Percentiles rank a stretch among this genome's conserved stretches.
Conservation (phyloP, 2,797 vertebrate species). For the Brachyalestes nurse region DNA sequence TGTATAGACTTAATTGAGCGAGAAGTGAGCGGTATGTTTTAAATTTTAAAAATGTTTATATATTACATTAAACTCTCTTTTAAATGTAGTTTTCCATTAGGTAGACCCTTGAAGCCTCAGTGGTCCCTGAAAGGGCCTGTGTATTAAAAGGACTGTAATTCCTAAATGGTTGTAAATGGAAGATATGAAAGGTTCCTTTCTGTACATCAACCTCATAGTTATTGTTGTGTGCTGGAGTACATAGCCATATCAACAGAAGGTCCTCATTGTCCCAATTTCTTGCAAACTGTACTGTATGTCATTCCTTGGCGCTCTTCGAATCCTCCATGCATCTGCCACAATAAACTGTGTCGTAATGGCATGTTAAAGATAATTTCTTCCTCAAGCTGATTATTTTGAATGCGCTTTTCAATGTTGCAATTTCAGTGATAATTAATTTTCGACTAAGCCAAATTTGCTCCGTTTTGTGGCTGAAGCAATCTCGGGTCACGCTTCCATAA, state of each 20-base stretch:
- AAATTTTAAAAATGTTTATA: no score
- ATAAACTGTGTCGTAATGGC: background rate
- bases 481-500: conserved; percentile 33
- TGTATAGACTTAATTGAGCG: no score
- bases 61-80: no score
- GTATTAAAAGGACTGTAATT: no score
- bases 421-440: conserved; percentile 37
- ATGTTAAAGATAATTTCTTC: conserved; percentile 3
- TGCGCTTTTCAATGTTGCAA: conserved; percentile 29
- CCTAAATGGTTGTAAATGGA: no score
- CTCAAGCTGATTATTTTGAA: conserved; percentile 31
- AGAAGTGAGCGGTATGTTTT: no score
- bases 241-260: background rate
- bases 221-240: background rate
- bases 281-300: background rate
- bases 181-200: background rate
- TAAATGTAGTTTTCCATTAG: no score
- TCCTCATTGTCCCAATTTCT: background rate
- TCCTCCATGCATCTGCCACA: background rate
- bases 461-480: conserved; percentile 28
- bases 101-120: no score
- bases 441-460: conserved; percentile 39
- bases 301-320: background rate
- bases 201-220: background rate
- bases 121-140: no score